Percentiles rank a stretch among this genome's conserved stretches.
phyloP scores from a whole-genome alignment of 2,113 vertebrate genomes.

The Myotis lucifugus region DNA sequence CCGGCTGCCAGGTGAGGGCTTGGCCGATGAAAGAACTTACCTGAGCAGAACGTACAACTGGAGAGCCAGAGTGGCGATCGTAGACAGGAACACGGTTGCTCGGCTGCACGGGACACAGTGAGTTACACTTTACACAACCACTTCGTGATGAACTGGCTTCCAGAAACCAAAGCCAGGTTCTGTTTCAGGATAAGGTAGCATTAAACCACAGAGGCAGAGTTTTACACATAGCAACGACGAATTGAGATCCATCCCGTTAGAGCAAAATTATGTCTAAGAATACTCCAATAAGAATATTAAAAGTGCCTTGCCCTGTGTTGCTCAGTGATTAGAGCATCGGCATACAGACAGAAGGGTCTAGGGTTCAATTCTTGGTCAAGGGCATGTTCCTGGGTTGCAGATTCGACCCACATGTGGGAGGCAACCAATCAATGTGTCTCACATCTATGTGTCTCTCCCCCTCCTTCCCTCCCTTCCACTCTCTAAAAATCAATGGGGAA shows the following conservation, averaged over 20 bases:
- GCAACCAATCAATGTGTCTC: too few relatives aligned
- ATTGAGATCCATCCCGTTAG: not conserved
- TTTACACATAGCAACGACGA: not conserved
- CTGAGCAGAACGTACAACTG: slow-evolving; percentile 74
- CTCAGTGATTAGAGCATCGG: too few relatives aligned
- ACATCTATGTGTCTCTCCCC: too few relatives aligned
- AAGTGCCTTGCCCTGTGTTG: not conserved
- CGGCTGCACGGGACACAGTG: slow-evolving; percentile 49
- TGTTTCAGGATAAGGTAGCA: not conserved
- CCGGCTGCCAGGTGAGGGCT: not conserved
- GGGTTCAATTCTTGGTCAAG: too few relatives aligned
- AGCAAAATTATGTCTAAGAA: not conserved
- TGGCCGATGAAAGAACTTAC: not conserved
- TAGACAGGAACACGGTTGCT: slow-evolving; percentile 42
- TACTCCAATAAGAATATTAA: not conserved
- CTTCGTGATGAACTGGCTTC: not conserved
- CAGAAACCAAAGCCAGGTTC: not conserved
- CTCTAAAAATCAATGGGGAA: too few relatives aligned
- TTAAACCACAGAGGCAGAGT: not conserved
- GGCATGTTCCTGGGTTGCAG: too few relatives aligned
- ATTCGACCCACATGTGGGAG: too few relatives aligned
- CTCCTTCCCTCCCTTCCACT: too few relatives aligned
- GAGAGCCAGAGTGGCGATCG: not conserved
- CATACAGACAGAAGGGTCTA: too few relatives aligned
- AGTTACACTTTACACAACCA: not conserved